Conservation (phyloP, 1,140 invertebrate genomes). For the Formica selysi region DNA sequence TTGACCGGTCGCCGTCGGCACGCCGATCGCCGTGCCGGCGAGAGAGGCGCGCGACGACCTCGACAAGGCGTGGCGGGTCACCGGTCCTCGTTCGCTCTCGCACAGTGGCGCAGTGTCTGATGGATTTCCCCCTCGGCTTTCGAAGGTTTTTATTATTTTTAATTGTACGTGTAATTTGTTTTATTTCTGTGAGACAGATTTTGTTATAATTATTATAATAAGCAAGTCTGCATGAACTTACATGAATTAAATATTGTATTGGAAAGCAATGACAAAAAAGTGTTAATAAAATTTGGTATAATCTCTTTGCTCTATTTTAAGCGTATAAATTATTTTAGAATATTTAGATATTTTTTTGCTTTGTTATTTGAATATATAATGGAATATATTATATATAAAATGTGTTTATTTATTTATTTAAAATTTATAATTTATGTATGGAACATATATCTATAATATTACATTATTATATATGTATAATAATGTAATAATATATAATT, state of each 20-base stretch:
- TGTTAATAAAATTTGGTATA: not conserved
- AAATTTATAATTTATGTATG: not conserved
- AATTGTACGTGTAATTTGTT: too few relatives aligned
- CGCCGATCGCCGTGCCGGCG: conserved; percentile 69
- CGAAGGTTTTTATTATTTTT: not conserved
- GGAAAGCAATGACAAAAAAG: not conserved
- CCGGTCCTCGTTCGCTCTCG: conserved; percentile 77
- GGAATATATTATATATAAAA: too few relatives aligned
- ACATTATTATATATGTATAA: too few relatives aligned
- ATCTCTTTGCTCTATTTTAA: not conserved
- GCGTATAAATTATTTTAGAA: too few relatives aligned
- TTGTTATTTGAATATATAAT: too few relatives aligned
- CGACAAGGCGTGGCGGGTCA: conserved; percentile 85
- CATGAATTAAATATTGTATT: not conserved
- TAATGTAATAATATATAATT: too few relatives aligned
- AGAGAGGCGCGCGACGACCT: conserved; percentile 84
- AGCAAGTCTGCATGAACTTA: not conserved
- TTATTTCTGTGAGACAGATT: not conserved
- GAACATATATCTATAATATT: too few relatives aligned
- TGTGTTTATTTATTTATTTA: too few relatives aligned
- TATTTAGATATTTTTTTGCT: too few relatives aligned
- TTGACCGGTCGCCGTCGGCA: conserved; percentile 70
- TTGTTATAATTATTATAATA: not conserved
- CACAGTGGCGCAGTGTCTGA: conserved; percentile 79
- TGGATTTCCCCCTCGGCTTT: conserved; percentile 50